Percentiles rank a stretch among this genome's conserved stretches.
These are phyloP conservation scores for Drosophila albomicans DNA, from an alignment of 1,140 invertebrate genomes.

Conservation along the genomic window DNA sequence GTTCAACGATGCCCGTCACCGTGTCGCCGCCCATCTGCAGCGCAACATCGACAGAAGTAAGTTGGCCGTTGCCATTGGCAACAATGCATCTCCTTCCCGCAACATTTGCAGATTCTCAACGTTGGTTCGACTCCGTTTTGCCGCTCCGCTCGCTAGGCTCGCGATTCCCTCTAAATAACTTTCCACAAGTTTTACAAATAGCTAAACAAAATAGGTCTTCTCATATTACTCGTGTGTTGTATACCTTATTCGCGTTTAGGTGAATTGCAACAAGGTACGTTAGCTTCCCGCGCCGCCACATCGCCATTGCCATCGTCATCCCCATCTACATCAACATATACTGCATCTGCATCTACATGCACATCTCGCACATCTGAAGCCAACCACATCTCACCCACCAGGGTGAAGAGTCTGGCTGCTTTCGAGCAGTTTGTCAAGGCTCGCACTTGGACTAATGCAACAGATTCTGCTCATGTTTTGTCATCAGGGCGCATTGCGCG, in stretches of 20 bases:
- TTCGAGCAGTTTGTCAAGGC: conserved; percentile 71
- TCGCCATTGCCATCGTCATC: conserved; percentile 46
- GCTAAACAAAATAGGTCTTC: conserved; percentile 38
- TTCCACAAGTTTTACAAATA: conserved; percentile 29
- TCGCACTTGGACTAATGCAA: conserved; percentile 64
- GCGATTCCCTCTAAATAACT: conserved; percentile 9
- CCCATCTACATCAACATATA: conserved; percentile 41
- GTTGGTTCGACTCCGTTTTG: conserved; percentile 55
- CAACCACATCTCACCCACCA: conserved; percentile 51
- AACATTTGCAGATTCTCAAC: conserved; percentile 60
- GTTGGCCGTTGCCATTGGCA: conserved; percentile 84
- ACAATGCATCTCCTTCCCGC: conserved; percentile 8
- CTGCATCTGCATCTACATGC: conserved; percentile 52
- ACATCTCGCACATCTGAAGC: conserved; percentile 42
- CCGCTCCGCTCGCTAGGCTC: conserved; percentile 55
- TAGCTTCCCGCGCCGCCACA: conserved; percentile 55
- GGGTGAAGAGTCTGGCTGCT: conserved; percentile 68
- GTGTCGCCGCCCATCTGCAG: conserved; percentile 96
- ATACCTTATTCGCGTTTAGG: conserved; percentile 70
- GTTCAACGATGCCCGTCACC: conserved; percentile 97
- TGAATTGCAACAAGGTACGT: conserved; percentile 81
- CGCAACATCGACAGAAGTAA: conserved; percentile 98
- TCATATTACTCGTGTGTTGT: conserved; percentile 34
- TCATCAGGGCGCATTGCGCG: conserved; percentile 68
- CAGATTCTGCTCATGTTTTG: conserved; percentile 68